Percentiles rank a stretch among this genome's conserved stretches.
Evolutionary conservation across 2,888 invertebrate genomes (phyloP).

Genomic region (Hymenopus coronatus): DNA sequence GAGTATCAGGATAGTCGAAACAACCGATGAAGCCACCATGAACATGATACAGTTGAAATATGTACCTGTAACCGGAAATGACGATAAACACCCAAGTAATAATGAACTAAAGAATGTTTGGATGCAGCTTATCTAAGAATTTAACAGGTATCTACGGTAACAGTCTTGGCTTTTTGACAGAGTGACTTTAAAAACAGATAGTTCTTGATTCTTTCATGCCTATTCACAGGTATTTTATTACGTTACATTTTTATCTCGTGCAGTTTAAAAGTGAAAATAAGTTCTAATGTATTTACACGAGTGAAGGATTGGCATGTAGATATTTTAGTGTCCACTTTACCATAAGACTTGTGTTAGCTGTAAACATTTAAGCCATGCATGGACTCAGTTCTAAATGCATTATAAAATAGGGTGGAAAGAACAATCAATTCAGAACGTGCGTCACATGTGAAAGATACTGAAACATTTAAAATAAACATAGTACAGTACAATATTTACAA

Average conservation of each 20-base stretch:
- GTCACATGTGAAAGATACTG: neutral
- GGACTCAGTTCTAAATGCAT: conserved; percentile 8
- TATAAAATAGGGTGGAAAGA: neutral
- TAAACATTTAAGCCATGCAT: conserved; percentile 17
- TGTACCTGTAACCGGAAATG: conserved; percentile 62
- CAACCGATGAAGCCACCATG: conserved; percentile 98
- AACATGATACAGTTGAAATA: conserved; percentile 99
- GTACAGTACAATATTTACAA: neutral
- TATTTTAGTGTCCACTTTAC: neutral
- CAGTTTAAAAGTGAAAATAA: conserved; percentile 19
- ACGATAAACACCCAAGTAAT: neutral
- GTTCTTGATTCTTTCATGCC: conserved; percentile 14
- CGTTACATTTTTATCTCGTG: conserved; percentile 18
- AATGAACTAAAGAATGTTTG: neutral
- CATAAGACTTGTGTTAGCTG: conserved; percentile 1
- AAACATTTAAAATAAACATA: neutral
- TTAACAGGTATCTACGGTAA: neutral
- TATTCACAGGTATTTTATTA: conserved; percentile 13
- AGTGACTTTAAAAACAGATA: neutral
- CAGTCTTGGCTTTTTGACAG: neutral
- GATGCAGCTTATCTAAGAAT: neutral
- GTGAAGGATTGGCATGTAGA: neutral
- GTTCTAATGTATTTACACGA: conserved; percentile 15
- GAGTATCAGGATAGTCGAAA: conserved; percentile 94
- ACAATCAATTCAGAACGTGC: neutral